Evolutionary conservation across 2,113 vertebrate genomes (phyloP), one percentile per base, ranked within the genome.

Genomic region (Mixornis gularis): DNA sequence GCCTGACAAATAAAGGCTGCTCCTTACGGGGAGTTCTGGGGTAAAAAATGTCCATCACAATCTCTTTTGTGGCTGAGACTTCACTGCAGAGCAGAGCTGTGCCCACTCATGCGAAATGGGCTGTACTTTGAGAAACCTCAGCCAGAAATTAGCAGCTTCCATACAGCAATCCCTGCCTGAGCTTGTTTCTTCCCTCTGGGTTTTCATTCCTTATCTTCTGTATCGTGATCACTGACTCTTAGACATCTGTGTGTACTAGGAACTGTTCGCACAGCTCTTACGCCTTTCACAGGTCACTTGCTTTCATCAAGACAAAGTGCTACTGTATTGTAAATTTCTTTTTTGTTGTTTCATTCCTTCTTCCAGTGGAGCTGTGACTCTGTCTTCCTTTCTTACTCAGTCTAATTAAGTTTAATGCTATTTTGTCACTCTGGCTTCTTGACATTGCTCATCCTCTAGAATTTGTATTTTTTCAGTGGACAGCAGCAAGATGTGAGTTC

Each of bases 181-280:
- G 10, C 77, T 90, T 79, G 69, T 90, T 92, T 89, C 48, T 85
- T 82, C 66, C 55, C 90, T 92, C 59, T 85, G 76, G 68, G 34
- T 95, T 91, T 87, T 87, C 55, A 32, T 48, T 94, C 51, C 59
- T 90, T 94, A 74, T 86, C 76, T 87, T 73, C 73, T 79, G 0
- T 68, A 55, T 85, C 2, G 0, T 21, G 27, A 38, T 87, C 66
- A 21, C 34, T 70, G 78, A 38, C 38, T 87, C 62, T 22, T 82
- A 51, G 84, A 68, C 11, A 38, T 40, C 77, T 4, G 21, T 87
- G 25, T 22, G 1, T 82, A 46, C 15, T 59, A 19, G 59, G 48
- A 94, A 62, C 60, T 90, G 38, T 89, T 59, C 1, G 4, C 56
- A 27, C 65, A 73, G 43, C 70, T 81, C 80, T 77, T 87, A 40